Evolutionary conservation across 2,888 invertebrate genomes (phyloP), one percentile per base, ranked within the genome.

Genomic region (Epirrhoe alternata): DNA sequence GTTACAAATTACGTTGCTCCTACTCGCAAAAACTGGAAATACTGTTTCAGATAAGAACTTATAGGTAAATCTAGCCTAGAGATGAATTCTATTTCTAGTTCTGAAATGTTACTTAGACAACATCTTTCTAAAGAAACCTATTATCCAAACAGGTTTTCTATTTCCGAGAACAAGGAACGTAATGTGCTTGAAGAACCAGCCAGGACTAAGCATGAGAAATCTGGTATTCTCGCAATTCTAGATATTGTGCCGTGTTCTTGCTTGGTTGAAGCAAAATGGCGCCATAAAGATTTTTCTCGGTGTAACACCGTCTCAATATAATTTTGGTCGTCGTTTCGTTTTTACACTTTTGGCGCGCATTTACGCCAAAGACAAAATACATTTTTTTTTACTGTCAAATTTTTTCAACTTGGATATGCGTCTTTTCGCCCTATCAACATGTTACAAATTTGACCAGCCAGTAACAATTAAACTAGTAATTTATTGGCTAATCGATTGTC

Each of bases 401-500:
- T 14, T 45, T 45, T 33, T 1, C 35, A 35, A 16, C 45, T 35
- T 56, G 49, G 42, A 50, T 62, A 42, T 33, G 17, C 5, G 30
- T 35, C 50, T 33, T 54, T 59, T 55, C 5, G 54, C 54, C 42
- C 47, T 59, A 5, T 30, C 12, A 35, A 33, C 42, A 30, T 12
- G 17, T 38, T 54, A 31, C 17, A 17, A 7, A 50, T 16, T 16
- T 16, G 47, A 51, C 14, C 6, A 55, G 24, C 45, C 33, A 35
- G 52, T 30, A 10, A 42, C 31, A 60, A 60, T 65, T 65, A 65
- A 42, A 64, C 33, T 30, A 4, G 64, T 65, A 76, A 70, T 74
- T 77, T 79, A 80, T 76, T 73, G 67, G 72, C 63, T 66, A 74
- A 66, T 73, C 68, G 65, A 31, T 57, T 68, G 60, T 67, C 66